Percentiles rank a stretch among this genome's conserved stretches.
Conservation (phyloP, 1,140 invertebrate species). For the Ceratoteleas bidentatus region DNA sequence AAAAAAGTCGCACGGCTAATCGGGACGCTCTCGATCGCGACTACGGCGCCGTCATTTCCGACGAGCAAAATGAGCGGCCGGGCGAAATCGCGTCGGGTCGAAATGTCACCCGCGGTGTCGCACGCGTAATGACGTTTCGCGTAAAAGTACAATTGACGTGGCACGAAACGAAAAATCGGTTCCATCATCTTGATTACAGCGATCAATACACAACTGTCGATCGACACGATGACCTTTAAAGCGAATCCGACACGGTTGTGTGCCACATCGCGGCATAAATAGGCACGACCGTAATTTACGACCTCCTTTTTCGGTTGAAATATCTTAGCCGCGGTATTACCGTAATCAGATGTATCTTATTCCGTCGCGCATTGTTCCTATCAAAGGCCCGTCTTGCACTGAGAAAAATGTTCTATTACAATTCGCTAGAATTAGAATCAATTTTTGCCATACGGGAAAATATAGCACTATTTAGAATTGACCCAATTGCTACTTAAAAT, state of each 20-base stretch:
- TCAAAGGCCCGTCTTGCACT: slow-evolving; percentile 47
- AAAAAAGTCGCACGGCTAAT: background rate
- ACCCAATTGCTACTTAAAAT: too few relatives aligned
- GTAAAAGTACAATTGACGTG: slow-evolving; percentile 39
- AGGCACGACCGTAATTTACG: slow-evolving; percentile 61
- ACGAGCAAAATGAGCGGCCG: slow-evolving; percentile 16
- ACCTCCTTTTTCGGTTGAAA: slow-evolving; percentile 63
- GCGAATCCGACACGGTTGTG: slow-evolving; percentile 45
- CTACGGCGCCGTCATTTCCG: slow-evolving; percentile 10
- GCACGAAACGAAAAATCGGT: slow-evolving; percentile 28
- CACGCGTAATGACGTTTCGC: slow-evolving; percentile 34
- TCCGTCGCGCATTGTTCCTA: slow-evolving; percentile 55
- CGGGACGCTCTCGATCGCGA: too few relatives aligned
- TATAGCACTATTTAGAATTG: too few relatives aligned
- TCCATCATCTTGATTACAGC: slow-evolving; percentile 46
- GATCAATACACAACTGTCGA: slow-evolving; percentile 60
- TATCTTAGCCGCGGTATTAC: slow-evolving; percentile 49
- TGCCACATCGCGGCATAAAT: slow-evolving; percentile 55
- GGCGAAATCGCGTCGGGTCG: slow-evolving; percentile 9
- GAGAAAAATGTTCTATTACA: slow-evolving; percentile 37
- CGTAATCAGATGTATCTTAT: slow-evolving; percentile 59
- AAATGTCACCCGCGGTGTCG: slow-evolving; percentile 27
- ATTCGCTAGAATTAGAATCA: too few relatives aligned
- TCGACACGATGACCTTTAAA: slow-evolving; percentile 60
- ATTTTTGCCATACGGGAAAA: too few relatives aligned